phyloP scores from a whole-genome alignment of 2,888 invertebrate species.

The Lissonota sp. region DNA sequence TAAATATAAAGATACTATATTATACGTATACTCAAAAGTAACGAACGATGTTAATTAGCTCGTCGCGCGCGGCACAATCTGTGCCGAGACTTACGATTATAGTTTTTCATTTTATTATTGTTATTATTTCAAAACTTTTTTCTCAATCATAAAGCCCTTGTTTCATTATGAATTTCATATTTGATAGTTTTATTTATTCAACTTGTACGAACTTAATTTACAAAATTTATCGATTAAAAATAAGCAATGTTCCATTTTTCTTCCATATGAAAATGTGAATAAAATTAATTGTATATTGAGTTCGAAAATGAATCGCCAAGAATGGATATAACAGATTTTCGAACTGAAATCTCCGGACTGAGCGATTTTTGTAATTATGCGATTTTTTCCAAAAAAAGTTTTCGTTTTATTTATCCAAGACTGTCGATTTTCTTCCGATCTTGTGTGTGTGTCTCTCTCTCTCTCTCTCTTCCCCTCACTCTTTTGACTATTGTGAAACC shows the following conservation, averaged over 20 bases:
- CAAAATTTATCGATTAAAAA: too few species aligned
- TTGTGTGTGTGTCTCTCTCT: constrained; percentile 19
- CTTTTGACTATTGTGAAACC: constrained; percentile 21
- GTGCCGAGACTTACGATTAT: constrained; percentile 41
- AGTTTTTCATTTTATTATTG: background rate
- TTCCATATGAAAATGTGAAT: background rate
- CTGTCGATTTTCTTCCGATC: background rate
- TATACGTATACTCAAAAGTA: constrained; percentile 66
- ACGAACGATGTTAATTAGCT: constrained; percentile 68
- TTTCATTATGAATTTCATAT: too few species aligned
- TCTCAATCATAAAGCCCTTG: background rate
- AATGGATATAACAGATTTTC: background rate
- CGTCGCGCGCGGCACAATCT: constrained; percentile 65
- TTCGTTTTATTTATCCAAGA: background rate
- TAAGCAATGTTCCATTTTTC: background rate
- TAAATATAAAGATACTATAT: constrained; percentile 63
- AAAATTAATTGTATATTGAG: background rate
- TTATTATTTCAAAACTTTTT: background rate
- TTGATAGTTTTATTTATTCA: too few species aligned
- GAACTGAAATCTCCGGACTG: constrained; percentile 23
- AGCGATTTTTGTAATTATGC: background rate
- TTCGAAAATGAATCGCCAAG: background rate
- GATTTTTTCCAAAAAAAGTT: too few species aligned
- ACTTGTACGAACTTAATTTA: too few species aligned
- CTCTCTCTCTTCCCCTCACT: constrained; percentile 20